Evolutionary conservation across 2,888 invertebrate genomes (phyloP), one percentile per base, ranked within the genome.

Genomic region (Orthosia gothica): DNA sequence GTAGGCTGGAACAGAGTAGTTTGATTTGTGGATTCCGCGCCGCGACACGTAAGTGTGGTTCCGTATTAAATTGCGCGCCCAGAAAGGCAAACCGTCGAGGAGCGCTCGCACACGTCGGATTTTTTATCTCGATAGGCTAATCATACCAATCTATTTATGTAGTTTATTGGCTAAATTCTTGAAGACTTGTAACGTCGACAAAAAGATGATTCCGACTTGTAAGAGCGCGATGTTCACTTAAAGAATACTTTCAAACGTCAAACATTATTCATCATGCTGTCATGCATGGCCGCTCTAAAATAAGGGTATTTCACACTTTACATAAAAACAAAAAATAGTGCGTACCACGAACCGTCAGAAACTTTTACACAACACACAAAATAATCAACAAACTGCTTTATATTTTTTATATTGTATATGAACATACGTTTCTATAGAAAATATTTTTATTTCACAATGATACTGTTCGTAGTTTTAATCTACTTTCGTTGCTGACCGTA

Each of bases 201-300:
- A 58, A 57, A 49, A n/a, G 16, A 16, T 13, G 15, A n/a, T 23
- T n/a, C 40, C 13, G 40, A 61, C 18, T 32, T 40, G 32, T 59
- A 40, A 11, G 49, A 62, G 20, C 50, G 32, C 18, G 13, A 50
- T 18, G 16, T 13, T 18, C 20, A 32, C 0, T 18, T 16, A 23
- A 7, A 45, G 1, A 67, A 57, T 23, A 71, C 57, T 58, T 40
- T 40, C 13, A 68, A 50, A 40, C 7, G 15, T n/a, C n/a, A 5
- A 47, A 23, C 23, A 26, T 15, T 15, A n/a, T 23, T 50, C 15
- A 32, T 52, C 16, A 45, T 47, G 18, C 12, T 45, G 40, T 61
- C 20, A 47, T 16, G 13, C 20, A 57, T 57, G 15, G 57, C 50
- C 40, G 32, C 68, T 58, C 32, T n/a, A 49, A 68, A 67, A 15